Evolutionary conservation across 1,140 invertebrate species (phyloP).

Genomic region (Bombus impatiens): DNA sequence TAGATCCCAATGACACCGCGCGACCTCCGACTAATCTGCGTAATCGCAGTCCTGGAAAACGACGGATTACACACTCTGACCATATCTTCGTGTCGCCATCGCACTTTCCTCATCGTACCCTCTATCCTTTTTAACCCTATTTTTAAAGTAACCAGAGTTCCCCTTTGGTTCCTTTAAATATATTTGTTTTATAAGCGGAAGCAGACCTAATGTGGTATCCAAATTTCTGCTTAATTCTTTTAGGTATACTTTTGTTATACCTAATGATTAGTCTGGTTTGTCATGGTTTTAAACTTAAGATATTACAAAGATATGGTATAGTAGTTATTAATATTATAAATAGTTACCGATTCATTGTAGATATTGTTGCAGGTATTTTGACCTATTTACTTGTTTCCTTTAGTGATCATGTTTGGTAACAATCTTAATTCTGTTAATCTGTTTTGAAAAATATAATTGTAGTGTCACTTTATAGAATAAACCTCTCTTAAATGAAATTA

Average conservation of each 20-base stretch:
- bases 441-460: no score
- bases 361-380: no score
- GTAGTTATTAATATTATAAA: no score
- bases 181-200: background rate
- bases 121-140: background rate
- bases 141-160: background rate
- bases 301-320: background rate
- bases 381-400: background rate
- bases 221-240: background rate
- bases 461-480: no score
- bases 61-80: constrained; percentile 15
- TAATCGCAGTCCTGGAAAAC: constrained; percentile 61
- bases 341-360: no score
- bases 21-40: constrained; percentile 58
- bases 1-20: background rate
- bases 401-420: background rate
- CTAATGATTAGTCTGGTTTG: background rate
- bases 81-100: constrained; percentile 10
- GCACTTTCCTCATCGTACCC: background rate
- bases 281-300: no score
- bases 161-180: background rate
- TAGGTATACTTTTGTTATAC: background rate
- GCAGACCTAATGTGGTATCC: background rate
- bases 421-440: background rate
- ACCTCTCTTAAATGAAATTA: background rate